Base-by-base conservation (phyloP, 2,888 invertebrate species). In the Hybos culiciformis region DNA sequence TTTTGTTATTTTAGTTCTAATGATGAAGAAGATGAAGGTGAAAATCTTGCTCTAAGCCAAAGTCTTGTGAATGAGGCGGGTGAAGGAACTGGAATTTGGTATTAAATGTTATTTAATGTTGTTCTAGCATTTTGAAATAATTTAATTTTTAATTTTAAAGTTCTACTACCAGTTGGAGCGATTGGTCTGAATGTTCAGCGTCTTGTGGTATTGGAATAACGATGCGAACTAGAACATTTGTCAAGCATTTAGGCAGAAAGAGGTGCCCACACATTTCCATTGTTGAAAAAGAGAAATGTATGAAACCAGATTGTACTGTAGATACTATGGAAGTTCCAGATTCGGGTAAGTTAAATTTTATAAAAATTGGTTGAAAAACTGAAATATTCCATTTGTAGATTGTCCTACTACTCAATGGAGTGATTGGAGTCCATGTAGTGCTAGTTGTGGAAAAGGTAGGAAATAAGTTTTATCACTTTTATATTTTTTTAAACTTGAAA, bases 371-470 rank as follows among this genome's bases (percentile, higher is more conserved):
- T n/a, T 7, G 75, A 72, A 51, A 51, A 65, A 1, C 60, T 71
- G 3, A n/a, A n/a, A n/a, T n/a, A n/a, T n/a, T n/a, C n/a, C n/a
- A n/a, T 79, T 80, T 67, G 75, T 78, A 1, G 47, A 69, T 52
- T 84, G 84, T 54, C 83, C 86, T 45, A 80, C 86, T n/a, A 83
- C 83, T 0, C 77, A 77, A 40, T 94, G 93, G 93, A 79, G 85
- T 44, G 81, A 83, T 51, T 94, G 92, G 92, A 86, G 88, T 43
- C 83, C 91, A 0, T 94, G 93, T 68, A 83, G 85, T 40, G 85
- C 83, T 0, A 77, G 85, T 7, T 94, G 93, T 60, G 93, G 91
- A 0, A 75, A 77, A 57, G 54, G 55, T n/a, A n/a, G n/a, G n/a
- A n/a, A n/a, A n/a, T n/a, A n/a, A n/a, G n/a, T n/a, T n/a, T n/a